Base-by-base conservation (phyloP, 2,888 invertebrate genomes). In the Ormyrus rosae region DNA sequence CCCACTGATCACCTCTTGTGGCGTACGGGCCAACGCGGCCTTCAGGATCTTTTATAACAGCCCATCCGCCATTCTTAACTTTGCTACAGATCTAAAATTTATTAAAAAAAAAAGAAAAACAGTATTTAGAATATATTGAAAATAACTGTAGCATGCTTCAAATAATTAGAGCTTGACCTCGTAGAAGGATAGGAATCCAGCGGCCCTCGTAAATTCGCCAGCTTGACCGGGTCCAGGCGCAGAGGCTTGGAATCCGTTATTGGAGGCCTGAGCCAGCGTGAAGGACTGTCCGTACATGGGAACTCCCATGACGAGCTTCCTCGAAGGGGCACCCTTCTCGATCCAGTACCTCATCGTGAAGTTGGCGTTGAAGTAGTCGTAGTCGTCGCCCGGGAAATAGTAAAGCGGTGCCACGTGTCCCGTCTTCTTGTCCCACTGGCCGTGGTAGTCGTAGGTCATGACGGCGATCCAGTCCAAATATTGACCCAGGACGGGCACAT, bases 381-480 rank as follows among this genome's bases (percentile, higher is more conserved):
- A 94, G 83, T 95, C 95, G 87, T 96, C 96, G 68, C 96, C 95
- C 3, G 96, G 95, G 88, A 96, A 96, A 87, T 95, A 93, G 84
- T 94, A 96, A 61, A 97, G 90, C 0, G 96, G 97, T 3, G 96
- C 96, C 0, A 96, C 95, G 87, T 97, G 97, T 0, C 96, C 97
- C 0, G 96, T 97, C 88, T 95, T 95, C 88, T 95, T 95, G 86
- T 96, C 97, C 96, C 96, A 97, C 86, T 96, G 96, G 0, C 96
- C 96, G 85, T 97, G 96, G 91, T 94, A 96, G 88, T 97, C 97
- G 86, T 97, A 97, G 0, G 96, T 95, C 97, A 97, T 97, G 0
- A 97, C 96, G 2, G 96, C 95, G 69, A 97, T 95, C 96, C 96
- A 96, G 89, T 97, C 96, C 77, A 97, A 92, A 88, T 95, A 93